phyloP scores from a whole-genome alignment of 2,797 vertebrate species.

The Pogonophryne albipinna region DNA sequence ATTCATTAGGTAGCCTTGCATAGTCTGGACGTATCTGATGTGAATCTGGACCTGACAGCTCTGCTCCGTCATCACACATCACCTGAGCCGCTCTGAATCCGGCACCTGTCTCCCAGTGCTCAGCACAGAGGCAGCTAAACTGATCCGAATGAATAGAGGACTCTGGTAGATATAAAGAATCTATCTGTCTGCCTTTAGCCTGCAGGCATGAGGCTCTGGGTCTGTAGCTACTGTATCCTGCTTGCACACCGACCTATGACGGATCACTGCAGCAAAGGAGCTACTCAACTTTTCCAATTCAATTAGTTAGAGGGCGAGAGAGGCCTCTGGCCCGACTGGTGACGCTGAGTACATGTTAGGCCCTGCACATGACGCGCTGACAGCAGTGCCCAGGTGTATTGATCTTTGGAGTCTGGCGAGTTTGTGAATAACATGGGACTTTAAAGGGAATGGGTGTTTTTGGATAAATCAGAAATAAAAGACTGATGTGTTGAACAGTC shows the following conservation, averaged over 20 bases:
- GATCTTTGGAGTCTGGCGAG: constrained; percentile 53
- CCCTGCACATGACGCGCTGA: constrained; percentile 50
- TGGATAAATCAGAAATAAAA: constrained; percentile 41
- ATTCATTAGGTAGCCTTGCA: constrained; percentile 82
- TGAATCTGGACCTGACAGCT: constrained; percentile 80
- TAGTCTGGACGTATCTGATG: constrained; percentile 77
- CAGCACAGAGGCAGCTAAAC: constrained; percentile 74
- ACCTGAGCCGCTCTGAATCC: constrained; percentile 70
- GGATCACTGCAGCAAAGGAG: constrained; percentile 59
- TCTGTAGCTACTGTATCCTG: constrained; percentile 64
- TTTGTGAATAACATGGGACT: constrained; percentile 45
- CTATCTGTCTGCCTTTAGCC: constrained; percentile 78
- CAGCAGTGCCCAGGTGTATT: constrained; percentile 55
- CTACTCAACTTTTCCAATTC: constrained; percentile 77
- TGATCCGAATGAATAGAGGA: constrained; percentile 77
- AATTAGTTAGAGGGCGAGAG: constrained; percentile 64
- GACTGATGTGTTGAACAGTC: constrained; percentile 18
- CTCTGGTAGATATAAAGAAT: constrained; percentile 75
- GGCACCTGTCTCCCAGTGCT: constrained; percentile 77
- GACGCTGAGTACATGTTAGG: constrained; percentile 47
- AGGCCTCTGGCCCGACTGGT: constrained; percentile 41
- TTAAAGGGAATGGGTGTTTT: constrained; percentile 48
- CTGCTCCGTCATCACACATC: constrained; percentile 81
- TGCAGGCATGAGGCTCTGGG: constrained; percentile 73
- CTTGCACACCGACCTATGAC: constrained; percentile 53